Percentiles rank a stretch among this genome's conserved stretches.
These are phyloP conservation scores for Rhyacophila evoluta DNA, from an alignment of 2,888 invertebrate species.

Conservation along the genomic window DNA sequence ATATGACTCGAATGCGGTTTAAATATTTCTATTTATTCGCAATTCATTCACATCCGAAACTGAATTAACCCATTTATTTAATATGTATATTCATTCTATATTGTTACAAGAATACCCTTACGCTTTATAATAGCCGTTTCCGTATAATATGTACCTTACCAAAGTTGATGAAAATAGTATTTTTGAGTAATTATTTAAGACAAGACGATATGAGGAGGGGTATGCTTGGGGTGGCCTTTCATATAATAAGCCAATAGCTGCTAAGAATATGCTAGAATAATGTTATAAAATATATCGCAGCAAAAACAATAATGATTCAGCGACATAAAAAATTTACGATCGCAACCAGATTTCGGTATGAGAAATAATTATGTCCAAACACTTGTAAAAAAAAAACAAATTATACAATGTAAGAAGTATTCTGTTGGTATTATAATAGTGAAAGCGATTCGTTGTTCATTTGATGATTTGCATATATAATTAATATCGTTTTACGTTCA, in stretches of 20 bases:
- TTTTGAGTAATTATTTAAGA: slow-evolving; percentile 17
- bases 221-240: slow-evolving; percentile 36
- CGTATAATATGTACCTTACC: slow-evolving; percentile 8
- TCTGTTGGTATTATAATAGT: background rate
- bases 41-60: too few species aligned
- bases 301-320: background rate
- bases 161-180: background rate
- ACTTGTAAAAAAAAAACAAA: slow-evolving; percentile 18
- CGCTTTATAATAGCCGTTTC: background rate
- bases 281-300: slow-evolving; percentile 19
- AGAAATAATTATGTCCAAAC: background rate
- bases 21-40: too few species aligned
- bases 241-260: slow-evolving; percentile 35
- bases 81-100: too few species aligned
- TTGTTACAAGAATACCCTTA: background rate
- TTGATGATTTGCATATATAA: background rate
- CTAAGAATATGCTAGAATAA: slow-evolving; percentile 31
- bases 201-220: background rate
- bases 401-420: background rate
- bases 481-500: background rate
- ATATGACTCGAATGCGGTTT: too few species aligned
- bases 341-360: background rate
- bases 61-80: too few species aligned
- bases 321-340: background rate
- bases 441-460: background rate